Base-by-base conservation (phyloP, 1,140 invertebrate species). In the Chironomus striatipennis region DNA sequence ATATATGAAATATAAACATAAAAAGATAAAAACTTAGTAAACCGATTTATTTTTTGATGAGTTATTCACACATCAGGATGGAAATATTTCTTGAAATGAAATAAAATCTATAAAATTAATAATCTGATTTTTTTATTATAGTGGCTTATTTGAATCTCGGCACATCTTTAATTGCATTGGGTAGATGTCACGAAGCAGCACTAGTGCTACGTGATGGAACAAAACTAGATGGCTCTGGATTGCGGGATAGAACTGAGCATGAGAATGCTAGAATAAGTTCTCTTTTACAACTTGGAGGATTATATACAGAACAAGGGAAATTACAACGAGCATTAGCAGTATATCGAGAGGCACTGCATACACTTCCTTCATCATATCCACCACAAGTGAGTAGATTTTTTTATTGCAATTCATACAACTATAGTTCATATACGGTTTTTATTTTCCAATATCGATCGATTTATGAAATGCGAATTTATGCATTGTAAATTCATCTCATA, bases 71-170 rank as follows among this genome's bases (percentile, higher is more conserved):
- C n/a, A n/a, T n/a, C n/a, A n/a, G n/a, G n/a, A n/a, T n/a, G n/a
- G n/a, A n/a, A n/a, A n/a, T n/a, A n/a, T n/a, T n/a, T n/a, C n/a
- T n/a, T n/a, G n/a, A n/a, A n/a, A n/a, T n/a, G n/a, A n/a, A n/a
- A n/a, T n/a, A n/a, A n/a, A n/a, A n/a, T n/a, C n/a, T n/a, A n/a
- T 34, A 34, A 2, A 2, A 34, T 34, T 34, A 34, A 34, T 2
- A 34, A 34, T 34, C 24, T 34, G 5, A 34, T 57, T 57, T 79
- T 79, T 79, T 79, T 78, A 67, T 88, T 89, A 24, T 87, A 97
- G 95, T 97, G 87, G 97, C 96, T 64, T 95, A 98, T 84, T 89
- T 98, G 75, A 98, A 98, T 81, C 86, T 98, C 78, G 97, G 95
- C 1, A 90, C 95, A 76, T 91, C 95, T 21, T 85, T 96, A 76